Evolutionary conservation across 2,888 invertebrate genomes (phyloP).

Genomic region (Drosophila mulleri): DNA sequence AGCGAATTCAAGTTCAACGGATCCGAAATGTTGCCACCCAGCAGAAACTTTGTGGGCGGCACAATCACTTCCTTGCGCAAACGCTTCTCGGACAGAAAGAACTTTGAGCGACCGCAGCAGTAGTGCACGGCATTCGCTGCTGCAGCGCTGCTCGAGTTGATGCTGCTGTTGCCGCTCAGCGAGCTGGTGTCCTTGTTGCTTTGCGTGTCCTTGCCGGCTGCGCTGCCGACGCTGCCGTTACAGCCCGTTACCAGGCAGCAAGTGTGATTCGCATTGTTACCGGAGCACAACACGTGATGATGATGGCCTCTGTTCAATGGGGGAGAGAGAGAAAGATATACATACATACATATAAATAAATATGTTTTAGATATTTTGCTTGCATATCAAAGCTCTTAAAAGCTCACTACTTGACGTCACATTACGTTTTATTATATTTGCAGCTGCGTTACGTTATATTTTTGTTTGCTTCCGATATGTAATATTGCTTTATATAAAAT

Average conservation of each 20-base stretch:
- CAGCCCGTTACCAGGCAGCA: slow-evolving; percentile 77
- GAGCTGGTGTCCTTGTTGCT: slow-evolving; percentile 71
- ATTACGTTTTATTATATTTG: background rate
- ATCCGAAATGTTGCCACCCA: slow-evolving; percentile 98
- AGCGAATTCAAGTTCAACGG: slow-evolving; percentile 97
- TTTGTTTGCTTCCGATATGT: background rate
- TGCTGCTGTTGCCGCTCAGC: slow-evolving; percentile 71
- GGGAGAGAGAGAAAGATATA: background rate
- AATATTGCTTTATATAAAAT: too few species aligned
- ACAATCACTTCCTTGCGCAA: slow-evolving; percentile 91
- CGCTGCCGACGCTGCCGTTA: slow-evolving; percentile 56
- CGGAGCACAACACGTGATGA: slow-evolving; percentile 81
- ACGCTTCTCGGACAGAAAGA: slow-evolving; percentile 90
- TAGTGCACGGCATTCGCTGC: slow-evolving; percentile 72
- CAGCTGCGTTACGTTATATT: background rate
- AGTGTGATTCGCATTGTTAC: slow-evolving; percentile 69
- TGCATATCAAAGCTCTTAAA: background rate
- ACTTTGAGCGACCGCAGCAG: slow-evolving; percentile 87
- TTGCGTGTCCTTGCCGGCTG: slow-evolving; percentile 53
- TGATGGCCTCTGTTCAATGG: slow-evolving; percentile 59
- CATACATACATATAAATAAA: too few species aligned
- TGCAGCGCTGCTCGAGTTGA: slow-evolving; percentile 65
- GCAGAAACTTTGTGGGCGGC: slow-evolving; percentile 94
- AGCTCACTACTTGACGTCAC: background rate
- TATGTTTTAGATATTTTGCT: background rate